Percentiles rank a stretch among this genome's conserved stretches.
phyloP scores from a whole-genome alignment of 1,140 invertebrate genomes.

The Rhynchophorus ferrugineus region DNA sequence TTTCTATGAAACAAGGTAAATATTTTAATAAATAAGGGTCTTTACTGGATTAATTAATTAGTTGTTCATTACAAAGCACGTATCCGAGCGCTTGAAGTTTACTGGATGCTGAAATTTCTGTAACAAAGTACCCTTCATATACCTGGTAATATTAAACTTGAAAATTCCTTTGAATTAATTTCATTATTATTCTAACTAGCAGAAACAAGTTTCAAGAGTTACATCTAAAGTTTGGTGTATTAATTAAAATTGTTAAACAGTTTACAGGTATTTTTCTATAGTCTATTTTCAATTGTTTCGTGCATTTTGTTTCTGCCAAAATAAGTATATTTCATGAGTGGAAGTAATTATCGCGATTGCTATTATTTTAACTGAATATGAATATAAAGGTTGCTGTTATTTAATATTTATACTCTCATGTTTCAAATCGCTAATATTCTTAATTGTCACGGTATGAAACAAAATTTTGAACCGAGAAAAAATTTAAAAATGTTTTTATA shows the following conservation, averaged over 20 bases:
- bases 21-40: slow-evolving; percentile 27
- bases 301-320: too few species aligned
- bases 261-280: slow-evolving; percentile 1
- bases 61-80: slow-evolving; percentile 27
- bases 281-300: too few species aligned
- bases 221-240: slow-evolving; percentile 17
- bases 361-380: too few species aligned
- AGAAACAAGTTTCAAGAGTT: slow-evolving; percentile 19
- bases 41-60: slow-evolving; percentile 27
- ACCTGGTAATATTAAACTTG: slow-evolving; percentile 26
- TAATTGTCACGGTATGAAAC: too few species aligned
- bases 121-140: slow-evolving; percentile 26
- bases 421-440: too few species aligned
- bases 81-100: slow-evolving; percentile 24
- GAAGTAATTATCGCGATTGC: too few species aligned
- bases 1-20: slow-evolving; percentile 25
- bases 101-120: slow-evolving; percentile 25
- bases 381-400: too few species aligned
- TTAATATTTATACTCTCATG: too few species aligned
- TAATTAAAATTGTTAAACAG: slow-evolving; percentile 22
- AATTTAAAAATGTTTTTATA: too few species aligned
- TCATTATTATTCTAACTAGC: slow-evolving; percentile 20
- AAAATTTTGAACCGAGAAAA: too few species aligned
- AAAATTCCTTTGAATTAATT: slow-evolving; percentile 28
- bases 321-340: too few species aligned